Evolutionary conservation across 2,797 vertebrate genomes (phyloP), one percentile per base, ranked within the genome.

Genomic region (Crenichthys baileyi): DNA sequence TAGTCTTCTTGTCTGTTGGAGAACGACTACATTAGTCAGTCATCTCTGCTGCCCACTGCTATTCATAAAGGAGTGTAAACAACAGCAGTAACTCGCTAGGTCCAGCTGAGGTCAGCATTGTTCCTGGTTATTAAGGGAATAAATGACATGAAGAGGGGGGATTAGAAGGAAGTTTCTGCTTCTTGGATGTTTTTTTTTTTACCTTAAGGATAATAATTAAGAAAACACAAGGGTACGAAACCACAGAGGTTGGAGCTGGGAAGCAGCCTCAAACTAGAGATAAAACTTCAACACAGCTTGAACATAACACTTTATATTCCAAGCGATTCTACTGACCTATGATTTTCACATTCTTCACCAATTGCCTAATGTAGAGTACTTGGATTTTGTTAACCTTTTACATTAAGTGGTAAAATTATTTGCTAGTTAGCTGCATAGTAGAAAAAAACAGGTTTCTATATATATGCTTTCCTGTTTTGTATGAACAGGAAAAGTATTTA

Each of bases 101-200:
- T 88, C 93, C 93, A 93, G 89, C 81, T 91, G 93, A 93, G 93
- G 93, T 94, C 93, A 94, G 93, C 91, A 91, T 94, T 92, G 93
- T 90, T 90, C 85, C 90, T 94, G 85, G 88, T 79, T 89, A 89
- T 91, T 88, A 88, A 79, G 72, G 48, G 36, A 71, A 50, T 55
- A 81, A 36, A 76, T 29, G 78, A 76, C 78, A 70, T 18, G 3
- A 73, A 70, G 51, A 50, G 16, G 36, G 36, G 31, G 29, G 73
- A 83, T 63, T 46, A 41, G 26, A 70, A 60, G 50, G 72, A 44
- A 51, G 36, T 6, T 44, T 67, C 22, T 41, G 36, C 63, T 22
- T 67, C 31, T 41, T 8, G 63, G 4, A 41, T 41, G 36, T 39
- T 39, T 39, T 85, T 82, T n/a, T 44, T 22, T 80, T 82, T 72